A percentile compares a stretch with the other conserved stretches of the same genome.
phyloP scores from a whole-genome alignment of 53 echinoderm and acorn worm species.

The Apostichopus leukothele region DNA sequence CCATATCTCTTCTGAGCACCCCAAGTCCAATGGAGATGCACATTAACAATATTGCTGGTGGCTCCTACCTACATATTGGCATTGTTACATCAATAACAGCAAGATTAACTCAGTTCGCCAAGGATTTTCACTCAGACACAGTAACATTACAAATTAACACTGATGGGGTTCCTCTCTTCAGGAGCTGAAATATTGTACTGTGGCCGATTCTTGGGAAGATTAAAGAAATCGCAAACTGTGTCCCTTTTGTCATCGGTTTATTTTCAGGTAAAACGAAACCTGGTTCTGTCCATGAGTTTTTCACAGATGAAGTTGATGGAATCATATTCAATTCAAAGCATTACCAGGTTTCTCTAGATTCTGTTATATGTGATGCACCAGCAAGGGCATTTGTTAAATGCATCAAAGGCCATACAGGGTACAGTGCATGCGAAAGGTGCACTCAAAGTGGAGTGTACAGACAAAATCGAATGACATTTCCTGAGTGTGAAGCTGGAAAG shows the following conservation, averaged over 20 bases:
- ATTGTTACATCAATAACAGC: not conserved
- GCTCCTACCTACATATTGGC: slow-evolving; percentile 59
- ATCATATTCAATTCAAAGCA: not conserved
- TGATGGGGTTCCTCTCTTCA: slow-evolving; percentile 64
- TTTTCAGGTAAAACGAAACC: slow-evolving; percentile 20
- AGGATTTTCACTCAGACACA: not conserved
- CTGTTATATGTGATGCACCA: slow-evolving; percentile 43
- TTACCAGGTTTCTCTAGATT: slow-evolving; percentile 40
- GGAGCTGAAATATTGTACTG: slow-evolving; percentile 19
- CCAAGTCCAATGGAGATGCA: not conserved
- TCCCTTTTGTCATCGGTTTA: slow-evolving; percentile 5
- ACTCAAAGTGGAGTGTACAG: slow-evolving; percentile 44
- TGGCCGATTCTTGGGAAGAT: slow-evolving; percentile 61
- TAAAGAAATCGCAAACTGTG: slow-evolving; percentile 3
- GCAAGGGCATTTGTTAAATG: slow-evolving; percentile 52
- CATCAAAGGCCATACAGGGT: slow-evolving; percentile 52
- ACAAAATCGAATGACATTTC: slow-evolving; percentile 48
- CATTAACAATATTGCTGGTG: slow-evolving; percentile 53
- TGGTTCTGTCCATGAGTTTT: not conserved
- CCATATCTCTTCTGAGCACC: slow-evolving; percentile 51
- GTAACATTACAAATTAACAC: slow-evolving; percentile 45
- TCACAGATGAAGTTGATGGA: not conserved
- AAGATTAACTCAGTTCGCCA: not conserved
- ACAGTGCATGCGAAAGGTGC: slow-evolving; percentile 51
- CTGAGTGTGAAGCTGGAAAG: slow-evolving; percentile 6